These are phyloP conservation scores for Nymphalis c-album DNA, from an alignment of 2,888 invertebrate genomes.

Conservation along the genomic window DNA sequence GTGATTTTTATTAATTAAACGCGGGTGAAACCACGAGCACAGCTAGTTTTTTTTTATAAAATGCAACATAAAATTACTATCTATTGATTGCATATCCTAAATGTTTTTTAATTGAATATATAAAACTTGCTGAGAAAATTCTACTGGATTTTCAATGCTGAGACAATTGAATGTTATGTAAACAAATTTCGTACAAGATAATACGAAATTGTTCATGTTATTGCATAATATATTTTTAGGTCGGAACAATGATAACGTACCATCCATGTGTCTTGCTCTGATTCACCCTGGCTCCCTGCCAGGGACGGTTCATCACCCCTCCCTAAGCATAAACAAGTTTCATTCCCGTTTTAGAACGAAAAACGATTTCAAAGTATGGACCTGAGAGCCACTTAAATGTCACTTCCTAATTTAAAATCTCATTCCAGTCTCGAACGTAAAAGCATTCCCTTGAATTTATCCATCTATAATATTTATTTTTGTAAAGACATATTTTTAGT, in stretches of 20 bases:
- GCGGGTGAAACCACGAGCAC: too few species aligned
- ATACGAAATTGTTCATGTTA: not conserved
- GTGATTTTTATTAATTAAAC: too few species aligned
- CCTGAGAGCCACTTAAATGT: constrained; percentile 45
- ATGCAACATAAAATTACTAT: too few species aligned
- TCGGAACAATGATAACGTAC: constrained; percentile 24
- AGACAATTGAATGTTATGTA: too few species aligned
- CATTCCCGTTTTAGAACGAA: constrained; percentile 66
- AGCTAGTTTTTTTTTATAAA: too few species aligned
- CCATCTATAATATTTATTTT: not conserved
- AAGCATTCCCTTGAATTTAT: not conserved
- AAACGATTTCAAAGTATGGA: constrained; percentile 53
- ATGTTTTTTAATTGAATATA: too few species aligned
- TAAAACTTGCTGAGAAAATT: too few species aligned
- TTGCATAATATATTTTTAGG: constrained; percentile 34
- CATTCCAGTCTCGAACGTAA: not conserved
- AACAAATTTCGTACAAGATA: not conserved
- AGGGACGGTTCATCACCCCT: constrained; percentile 47
- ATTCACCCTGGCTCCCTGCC: constrained; percentile 59
- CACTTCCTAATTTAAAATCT: constrained; percentile 33
- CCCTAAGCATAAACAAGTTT: constrained; percentile 39
- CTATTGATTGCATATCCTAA: too few species aligned
- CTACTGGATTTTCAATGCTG: too few species aligned
- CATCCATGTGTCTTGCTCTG: constrained; percentile 25
- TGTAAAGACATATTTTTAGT: not conserved